Evolutionary conservation across 35 echinoderm and acorn worm genomes (phyloP).

Genomic region (Apostichopus californicus): DNA sequence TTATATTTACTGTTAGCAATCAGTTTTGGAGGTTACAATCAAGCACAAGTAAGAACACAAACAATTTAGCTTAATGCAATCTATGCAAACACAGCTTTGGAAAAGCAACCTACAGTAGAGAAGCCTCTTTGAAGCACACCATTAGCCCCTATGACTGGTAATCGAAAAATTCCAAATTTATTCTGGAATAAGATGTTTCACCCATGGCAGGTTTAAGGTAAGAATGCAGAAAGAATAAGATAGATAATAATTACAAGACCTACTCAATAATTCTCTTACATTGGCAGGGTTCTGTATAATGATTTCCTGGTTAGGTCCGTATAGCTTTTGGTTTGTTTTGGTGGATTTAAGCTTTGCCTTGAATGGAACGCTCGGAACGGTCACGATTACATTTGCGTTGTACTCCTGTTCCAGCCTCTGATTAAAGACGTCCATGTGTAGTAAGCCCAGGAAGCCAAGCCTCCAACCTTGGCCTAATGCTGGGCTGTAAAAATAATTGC

Average conservation of each 20-base stretch:
- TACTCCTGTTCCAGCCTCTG: conserved; percentile 95
- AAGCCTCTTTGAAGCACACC: too few relatives aligned
- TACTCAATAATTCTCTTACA: conserved; percentile 9
- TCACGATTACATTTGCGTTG: conserved; percentile 89
- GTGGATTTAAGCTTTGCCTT: conserved; percentile 80
- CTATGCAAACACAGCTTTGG: too few relatives aligned
- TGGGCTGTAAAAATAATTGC: conserved; percentile 60
- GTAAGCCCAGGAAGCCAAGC: conserved; percentile 86
- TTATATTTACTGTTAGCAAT: too few relatives aligned
- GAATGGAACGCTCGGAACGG: conserved; percentile 91
- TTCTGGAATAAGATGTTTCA: too few relatives aligned
- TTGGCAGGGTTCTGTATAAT: conserved; percentile 80
- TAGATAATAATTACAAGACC: background rate
- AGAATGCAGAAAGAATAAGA: too few relatives aligned
- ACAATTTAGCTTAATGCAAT: too few relatives aligned
- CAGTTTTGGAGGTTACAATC: too few relatives aligned
- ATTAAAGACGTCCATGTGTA: conserved; percentile 98
- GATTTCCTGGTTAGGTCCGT: conserved; percentile 71
- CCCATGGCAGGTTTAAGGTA: too few relatives aligned
- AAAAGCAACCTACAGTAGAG: too few relatives aligned
- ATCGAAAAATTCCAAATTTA: too few relatives aligned
- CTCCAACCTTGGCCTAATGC: conserved; percentile 89
- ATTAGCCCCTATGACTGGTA: too few relatives aligned
- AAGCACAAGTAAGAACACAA: too few relatives aligned
- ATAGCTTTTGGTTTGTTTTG: conserved; percentile 74